Evolutionary conservation across 2,113 vertebrate species (phyloP).

Genomic region (Salvator merianae): DNA sequence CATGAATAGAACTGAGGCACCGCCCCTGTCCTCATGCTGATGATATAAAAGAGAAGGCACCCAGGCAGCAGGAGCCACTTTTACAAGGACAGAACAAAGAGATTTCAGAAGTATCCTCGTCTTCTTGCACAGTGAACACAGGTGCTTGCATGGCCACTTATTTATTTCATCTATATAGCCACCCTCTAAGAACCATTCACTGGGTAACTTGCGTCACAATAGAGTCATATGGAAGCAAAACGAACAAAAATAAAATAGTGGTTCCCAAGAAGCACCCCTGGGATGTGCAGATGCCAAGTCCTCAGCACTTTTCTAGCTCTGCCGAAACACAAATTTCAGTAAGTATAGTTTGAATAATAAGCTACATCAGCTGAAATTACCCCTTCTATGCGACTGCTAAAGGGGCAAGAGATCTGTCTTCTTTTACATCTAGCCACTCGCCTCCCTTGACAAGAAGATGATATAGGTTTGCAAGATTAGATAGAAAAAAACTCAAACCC

Average conservation of each 20-base stretch:
- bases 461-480: not conserved
- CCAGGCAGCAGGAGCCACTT: not conserved
- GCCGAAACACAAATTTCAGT: not conserved
- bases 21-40: not conserved
- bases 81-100: not conserved
- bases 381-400: not conserved
- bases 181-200: too few species aligned
- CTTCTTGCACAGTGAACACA: not conserved
- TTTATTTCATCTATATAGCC: too few species aligned
- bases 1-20: not conserved
- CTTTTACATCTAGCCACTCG: not conserved
- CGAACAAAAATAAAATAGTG: not conserved
- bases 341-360: not conserved
- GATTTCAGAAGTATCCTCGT: not conserved
- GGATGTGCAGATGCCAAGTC: not conserved
- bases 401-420: not conserved
- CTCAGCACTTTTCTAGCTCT: not conserved
- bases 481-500: not conserved
- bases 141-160: not conserved
- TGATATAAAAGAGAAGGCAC: not conserved
- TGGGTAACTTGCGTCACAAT: too few species aligned
- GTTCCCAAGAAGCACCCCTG: not conserved
- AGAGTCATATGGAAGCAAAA: not conserved
- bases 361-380: not conserved
- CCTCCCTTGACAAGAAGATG: too few species aligned